Evolutionary conservation across 1,140 invertebrate genomes (phyloP), one percentile per base, ranked within the genome.

Genomic region (Hylaeus anthracinus): DNA sequence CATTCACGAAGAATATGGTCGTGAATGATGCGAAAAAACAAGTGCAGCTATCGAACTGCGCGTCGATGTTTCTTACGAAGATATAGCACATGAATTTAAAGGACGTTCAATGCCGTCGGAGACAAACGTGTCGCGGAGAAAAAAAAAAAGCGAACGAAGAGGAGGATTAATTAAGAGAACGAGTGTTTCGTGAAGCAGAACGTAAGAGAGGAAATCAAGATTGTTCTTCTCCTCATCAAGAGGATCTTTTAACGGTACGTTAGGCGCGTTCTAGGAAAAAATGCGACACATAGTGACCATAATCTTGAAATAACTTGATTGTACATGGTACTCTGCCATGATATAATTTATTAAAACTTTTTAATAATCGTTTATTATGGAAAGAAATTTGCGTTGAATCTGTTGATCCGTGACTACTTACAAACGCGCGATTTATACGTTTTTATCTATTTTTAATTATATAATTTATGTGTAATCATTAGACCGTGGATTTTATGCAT

Each of bases 1-100:
- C 15, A 88, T 93, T 41, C 60, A 90, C 10, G 43, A 86, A n/a
- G 81, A 88, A 55, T 93, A 92, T 58, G 64, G 72, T n/a, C n/a
- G 45, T 8, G 4, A 67, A 10, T 64, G 72, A 39, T 51, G 51
- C 9, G 1, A 2, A 0, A 2, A 4, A 5, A 8, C 8, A n/a
- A 1, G 43, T 26, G 15, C 43, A 2, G 2, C n/a, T 37, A 37
- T 37, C 12, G 3, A 39, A 64, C 26, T 37, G n/a, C 45, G 6
- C 48, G 3, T 10, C 58, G 8, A 55, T 2, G 26, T 61, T 71
- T 12, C n/a, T 37, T 3, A 5, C n/a, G 39, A 12, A 48, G 10
- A 39, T 48, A 14, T 41, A 0, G n/a, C 5, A 12, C 2, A 5
- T 39, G 10, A 53, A 56, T 65, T 26, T 64, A 0, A 14, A 51